Evolutionary conservation across 2,797 vertebrate species (phyloP).

Genomic region (Aplochiton taeniatus): DNA sequence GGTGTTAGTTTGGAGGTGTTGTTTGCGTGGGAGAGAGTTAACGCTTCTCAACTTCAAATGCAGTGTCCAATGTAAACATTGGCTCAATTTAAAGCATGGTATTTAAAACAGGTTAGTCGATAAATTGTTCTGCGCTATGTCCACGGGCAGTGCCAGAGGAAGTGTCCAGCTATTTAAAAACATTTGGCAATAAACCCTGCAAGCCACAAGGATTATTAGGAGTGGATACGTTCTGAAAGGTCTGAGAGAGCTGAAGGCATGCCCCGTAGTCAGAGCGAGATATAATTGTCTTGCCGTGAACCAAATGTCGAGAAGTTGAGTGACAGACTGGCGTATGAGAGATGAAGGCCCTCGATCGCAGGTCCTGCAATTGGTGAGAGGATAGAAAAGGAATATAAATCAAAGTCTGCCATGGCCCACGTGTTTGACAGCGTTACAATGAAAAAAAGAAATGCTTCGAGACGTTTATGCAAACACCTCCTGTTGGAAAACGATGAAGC

Average conservation of each 20-base stretch:
- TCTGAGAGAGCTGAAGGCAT: conserved; percentile 5
- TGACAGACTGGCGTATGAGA: conserved; percentile 10
- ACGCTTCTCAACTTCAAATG: too few relatives aligned
- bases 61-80: too few relatives aligned
- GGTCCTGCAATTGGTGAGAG: conserved; percentile 1
- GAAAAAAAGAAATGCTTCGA: neutral
- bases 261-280: neutral
- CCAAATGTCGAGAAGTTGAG: conserved; percentile 12
- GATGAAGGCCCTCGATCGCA: conserved; percentile 6
- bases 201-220: conserved; percentile 1
- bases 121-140: too few relatives aligned
- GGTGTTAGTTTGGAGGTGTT: too few relatives aligned
- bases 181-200: neutral
- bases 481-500: neutral
- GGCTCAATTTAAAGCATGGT: too few relatives aligned
- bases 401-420: neutral
- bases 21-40: too few relatives aligned
- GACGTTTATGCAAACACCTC: neutral
- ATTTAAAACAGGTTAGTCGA: too few relatives aligned
- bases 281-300: conserved; percentile 14
- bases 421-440: conserved; percentile 4
- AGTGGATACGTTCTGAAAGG: conserved; percentile 3
- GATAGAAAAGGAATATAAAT: conserved; percentile 8
- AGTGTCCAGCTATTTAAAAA: neutral
- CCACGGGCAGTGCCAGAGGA: neutral